Evolutionary conservation across 2,888 invertebrate species (phyloP).

Genomic region (Callimorpha dominula): DNA sequence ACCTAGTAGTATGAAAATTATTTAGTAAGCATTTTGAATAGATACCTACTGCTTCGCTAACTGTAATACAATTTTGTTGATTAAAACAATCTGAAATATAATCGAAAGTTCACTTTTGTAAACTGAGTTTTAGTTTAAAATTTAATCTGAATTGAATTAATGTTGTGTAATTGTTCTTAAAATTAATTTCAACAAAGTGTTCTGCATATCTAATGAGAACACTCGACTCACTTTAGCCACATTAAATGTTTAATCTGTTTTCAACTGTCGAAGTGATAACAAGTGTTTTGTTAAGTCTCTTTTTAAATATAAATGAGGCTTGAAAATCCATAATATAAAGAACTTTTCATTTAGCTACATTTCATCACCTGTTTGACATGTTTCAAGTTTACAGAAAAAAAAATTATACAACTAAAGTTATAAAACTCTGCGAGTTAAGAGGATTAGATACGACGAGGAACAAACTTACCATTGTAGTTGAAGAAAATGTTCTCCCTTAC

Average conservation of each 20-base stretch:
- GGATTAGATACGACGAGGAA: too few relatives aligned
- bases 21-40: background rate
- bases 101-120: background rate
- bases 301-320: background rate
- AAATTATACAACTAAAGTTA: background rate
- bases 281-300: too few relatives aligned
- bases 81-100: background rate
- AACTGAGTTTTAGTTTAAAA: background rate
- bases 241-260: background rate
- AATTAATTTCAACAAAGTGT: too few relatives aligned
- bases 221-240: background rate
- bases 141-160: background rate
- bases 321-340: background rate
- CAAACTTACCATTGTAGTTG: too few relatives aligned
- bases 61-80: background rate
- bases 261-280: background rate
- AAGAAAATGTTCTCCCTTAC: too few relatives aligned
- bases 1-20: background rate
- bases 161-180: background rate
- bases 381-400: background rate
- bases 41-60: background rate
- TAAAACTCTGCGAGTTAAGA: too few relatives aligned
- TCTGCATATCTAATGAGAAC: background rate
- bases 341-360: background rate
- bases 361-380: background rate